Base-by-base conservation (phyloP, 2,797 vertebrate species). In the Octomys mimax region DNA sequence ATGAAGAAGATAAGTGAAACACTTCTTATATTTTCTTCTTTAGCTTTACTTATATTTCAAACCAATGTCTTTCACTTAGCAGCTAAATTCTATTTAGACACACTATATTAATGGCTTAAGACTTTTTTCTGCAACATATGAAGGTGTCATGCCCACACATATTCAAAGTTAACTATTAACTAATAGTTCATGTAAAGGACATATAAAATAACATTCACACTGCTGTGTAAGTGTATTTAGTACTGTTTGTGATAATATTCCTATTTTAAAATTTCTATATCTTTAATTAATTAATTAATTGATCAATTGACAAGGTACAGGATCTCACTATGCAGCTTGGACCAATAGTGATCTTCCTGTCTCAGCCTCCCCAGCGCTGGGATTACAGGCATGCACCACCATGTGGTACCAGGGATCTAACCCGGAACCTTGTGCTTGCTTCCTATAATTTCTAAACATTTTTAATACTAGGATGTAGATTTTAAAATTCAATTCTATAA, bases 31-130 rank as follows among this genome's bases (percentile, higher is more conserved):
- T 26, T 36, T 26, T 66, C 24, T 33, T 77, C 26, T 61, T 92
- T 77, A 39, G 6, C 11, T 95, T 89, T 73, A 59, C 90, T 81
- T 80, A 49, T 88, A 86, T 36, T 88, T 21, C 26, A 85, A 39
- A 80, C 7, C 11, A 75, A 80, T 1, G 57, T 46, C 2, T 24
- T 75, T 11, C 4, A 61, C 10, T 49, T 80, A 64, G 33, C 28
- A n/a, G n/a, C 10, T 8, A 54, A 33, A 26, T 64, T 54, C 2
- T 0, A 81, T 92, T 81, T 28, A 8, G 85, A 85, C 24, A 1
- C 3, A 42, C 46, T 87, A 24, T 3, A 39, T 61, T 49, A 94
- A 71, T 4, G 21, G 28, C 88, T 88, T 61, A 16, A 93, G 49
- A 68, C 21, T 64, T 79, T 68, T 93, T 66, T 61, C 73, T 59